These are phyloP conservation scores for Chaetophractus vellerosus DNA, from an alignment of 2,797 vertebrate genomes.

Conservation along the genomic window DNA sequence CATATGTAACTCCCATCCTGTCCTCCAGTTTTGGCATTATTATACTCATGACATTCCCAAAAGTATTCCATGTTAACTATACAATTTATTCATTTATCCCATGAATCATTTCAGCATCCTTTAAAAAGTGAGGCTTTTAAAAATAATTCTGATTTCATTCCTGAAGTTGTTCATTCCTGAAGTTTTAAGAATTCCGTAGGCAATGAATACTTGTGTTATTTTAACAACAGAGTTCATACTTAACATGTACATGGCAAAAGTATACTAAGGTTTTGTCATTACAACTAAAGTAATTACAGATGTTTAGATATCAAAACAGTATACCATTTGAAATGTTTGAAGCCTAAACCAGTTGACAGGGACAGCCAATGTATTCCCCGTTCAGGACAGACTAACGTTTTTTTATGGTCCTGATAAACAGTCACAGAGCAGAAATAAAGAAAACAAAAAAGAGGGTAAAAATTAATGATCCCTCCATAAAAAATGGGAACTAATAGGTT, in stretches of 20 bases:
- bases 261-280: constrained; percentile 52
- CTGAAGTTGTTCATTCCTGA: not conserved
- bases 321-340: constrained; percentile 20
- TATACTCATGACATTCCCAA: not conserved
- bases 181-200: constrained; percentile 60
- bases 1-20: not conserved
- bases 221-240: constrained; percentile 43
- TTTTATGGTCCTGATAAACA: constrained; percentile 16
- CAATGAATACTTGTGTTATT: constrained; percentile 13
- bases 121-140: constrained; percentile 1
- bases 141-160: constrained; percentile 30
- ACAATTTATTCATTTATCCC: constrained; percentile 49
- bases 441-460: not conserved
- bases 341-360: constrained; percentile 5
- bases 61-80: constrained; percentile 1
- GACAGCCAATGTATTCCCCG: not conserved
- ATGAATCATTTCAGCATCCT: constrained; percentile 49
- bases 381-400: constrained; percentile 46
- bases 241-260: constrained; percentile 20
- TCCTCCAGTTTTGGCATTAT: constrained; percentile 57
- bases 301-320: constrained; percentile 43
- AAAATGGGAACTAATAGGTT: constrained; percentile 72
- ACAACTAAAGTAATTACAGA: constrained; percentile 34
- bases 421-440: constrained; percentile 14
- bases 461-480: constrained; percentile 43